Percentiles rank a stretch among this genome's conserved stretches.
Conservation (phyloP, 92 coral and sea anemone species). For the Porites lobata region DNA sequence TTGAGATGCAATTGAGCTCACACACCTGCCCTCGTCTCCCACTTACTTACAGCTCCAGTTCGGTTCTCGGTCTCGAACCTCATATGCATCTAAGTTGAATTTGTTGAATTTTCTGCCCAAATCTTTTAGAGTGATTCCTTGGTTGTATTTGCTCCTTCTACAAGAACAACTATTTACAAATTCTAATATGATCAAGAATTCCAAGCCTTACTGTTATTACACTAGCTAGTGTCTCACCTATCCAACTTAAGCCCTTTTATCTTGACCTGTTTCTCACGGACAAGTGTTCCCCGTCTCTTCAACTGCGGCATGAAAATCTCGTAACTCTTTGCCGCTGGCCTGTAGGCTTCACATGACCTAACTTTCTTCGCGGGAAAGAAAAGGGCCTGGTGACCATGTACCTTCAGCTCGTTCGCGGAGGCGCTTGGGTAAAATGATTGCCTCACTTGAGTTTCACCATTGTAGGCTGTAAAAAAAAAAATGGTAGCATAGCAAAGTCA, state of each 20-base stretch:
- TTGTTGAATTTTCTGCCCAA: no score
- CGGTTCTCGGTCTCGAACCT: no score
- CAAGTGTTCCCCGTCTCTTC: conserved; percentile 18
- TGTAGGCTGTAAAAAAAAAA: conserved; percentile 28
- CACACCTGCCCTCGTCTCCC: no score
- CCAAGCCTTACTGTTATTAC: no score
- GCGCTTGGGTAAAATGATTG: conserved; percentile 51
- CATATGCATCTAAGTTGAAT: no score
- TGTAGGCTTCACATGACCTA: conserved; percentile 40
- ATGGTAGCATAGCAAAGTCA: no score
- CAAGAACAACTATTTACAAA: no score
- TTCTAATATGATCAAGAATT: no score
- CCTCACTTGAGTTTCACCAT: conserved; percentile 34
- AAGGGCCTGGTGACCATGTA: conserved; percentile 37
- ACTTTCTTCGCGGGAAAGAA: conserved; percentile 32
- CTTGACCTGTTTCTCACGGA: conserved; percentile 24
- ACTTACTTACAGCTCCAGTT: no score
- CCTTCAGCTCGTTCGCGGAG: conserved; percentile 29
- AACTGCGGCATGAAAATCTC: conserved; percentile 51
- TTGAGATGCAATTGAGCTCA: no score
- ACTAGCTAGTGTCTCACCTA: conserved; percentile 2
- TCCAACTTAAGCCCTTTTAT: conserved; percentile 43
- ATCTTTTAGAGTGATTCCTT: no score
- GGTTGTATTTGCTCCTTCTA: no score
- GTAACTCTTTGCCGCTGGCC: conserved; percentile 30